These are phyloP conservation scores for Toxostoma redivivum DNA, from an alignment of 2,113 vertebrate genomes.

Conservation along the genomic window DNA sequence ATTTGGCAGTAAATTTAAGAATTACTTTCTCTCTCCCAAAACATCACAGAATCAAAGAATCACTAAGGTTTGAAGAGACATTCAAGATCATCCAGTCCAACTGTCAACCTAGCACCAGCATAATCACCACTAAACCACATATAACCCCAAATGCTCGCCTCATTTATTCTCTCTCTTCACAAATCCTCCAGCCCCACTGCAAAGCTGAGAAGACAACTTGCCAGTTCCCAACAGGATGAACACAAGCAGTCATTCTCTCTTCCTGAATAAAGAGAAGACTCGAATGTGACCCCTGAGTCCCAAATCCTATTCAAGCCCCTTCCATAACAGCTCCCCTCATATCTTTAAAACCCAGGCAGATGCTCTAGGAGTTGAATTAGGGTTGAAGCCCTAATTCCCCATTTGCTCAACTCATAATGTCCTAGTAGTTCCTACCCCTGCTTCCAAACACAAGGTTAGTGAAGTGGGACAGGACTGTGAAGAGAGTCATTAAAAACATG, in stretches of 20 bases:
- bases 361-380: background rate
- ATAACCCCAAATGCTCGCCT: background rate
- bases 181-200: background rate
- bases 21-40: background rate
- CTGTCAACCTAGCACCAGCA: background rate
- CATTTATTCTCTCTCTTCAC: background rate
- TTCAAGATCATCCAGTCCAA: background rate
- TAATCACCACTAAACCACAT: background rate
- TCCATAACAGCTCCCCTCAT: background rate
- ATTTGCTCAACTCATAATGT: background rate
- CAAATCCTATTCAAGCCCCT: background rate
- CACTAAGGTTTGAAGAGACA: background rate
- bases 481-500: background rate
- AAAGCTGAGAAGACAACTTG: background rate
- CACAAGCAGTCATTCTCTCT: background rate
- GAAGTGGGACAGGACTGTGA: background rate
- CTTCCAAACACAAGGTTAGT: background rate
- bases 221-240: no score
- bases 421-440: background rate
- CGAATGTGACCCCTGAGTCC: rapidly evolving
- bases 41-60: background rate
- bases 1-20: background rate
- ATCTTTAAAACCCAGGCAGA: background rate
- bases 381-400: background rate
- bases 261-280: background rate